These are phyloP conservation scores for Eupithecia insigniata DNA, from an alignment of 2,888 invertebrate genomes.

Conservation along the genomic window DNA sequence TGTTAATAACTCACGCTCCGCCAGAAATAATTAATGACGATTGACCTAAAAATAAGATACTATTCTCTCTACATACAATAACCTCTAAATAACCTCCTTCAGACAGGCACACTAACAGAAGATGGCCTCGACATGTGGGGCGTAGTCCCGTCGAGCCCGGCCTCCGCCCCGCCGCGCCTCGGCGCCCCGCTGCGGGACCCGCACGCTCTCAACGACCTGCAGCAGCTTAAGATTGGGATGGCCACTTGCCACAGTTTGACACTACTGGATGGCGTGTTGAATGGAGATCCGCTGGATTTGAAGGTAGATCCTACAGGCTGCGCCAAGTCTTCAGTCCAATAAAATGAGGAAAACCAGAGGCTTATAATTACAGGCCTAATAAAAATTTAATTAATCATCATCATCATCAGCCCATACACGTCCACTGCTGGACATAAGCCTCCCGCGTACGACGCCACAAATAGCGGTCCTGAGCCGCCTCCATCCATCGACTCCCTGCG, in stretches of 20 bases:
- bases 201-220: slow-evolving; percentile 74
- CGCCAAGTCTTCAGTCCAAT: background rate
- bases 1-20: too few relatives aligned
- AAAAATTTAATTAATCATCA: too few relatives aligned
- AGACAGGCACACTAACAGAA: slow-evolving; percentile 98
- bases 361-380: too few relatives aligned
- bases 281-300: slow-evolving; percentile 95
- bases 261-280: slow-evolving; percentile 92
- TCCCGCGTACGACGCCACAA: too few relatives aligned
- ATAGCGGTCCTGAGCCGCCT: too few relatives aligned
- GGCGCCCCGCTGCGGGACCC: slow-evolving; percentile 80
- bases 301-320: background rate
- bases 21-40: too few relatives aligned
- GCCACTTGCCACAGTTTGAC: slow-evolving; percentile 97
- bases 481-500: too few relatives aligned
- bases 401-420: too few relatives aligned
- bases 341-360: too few relatives aligned
- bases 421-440: too few relatives aligned
- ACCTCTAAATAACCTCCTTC: slow-evolving; percentile 45
- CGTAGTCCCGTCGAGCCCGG: slow-evolving; percentile 86
- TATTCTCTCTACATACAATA: too few relatives aligned
- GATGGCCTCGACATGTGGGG: slow-evolving; percentile 98
- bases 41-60: too few relatives aligned
- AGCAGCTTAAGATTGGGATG: slow-evolving; percentile 89
- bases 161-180: slow-evolving; percentile 56